phyloP scores from a whole-genome alignment of 2,113 vertebrate genomes.

The Cyphomyrus plagiostoma region DNA sequence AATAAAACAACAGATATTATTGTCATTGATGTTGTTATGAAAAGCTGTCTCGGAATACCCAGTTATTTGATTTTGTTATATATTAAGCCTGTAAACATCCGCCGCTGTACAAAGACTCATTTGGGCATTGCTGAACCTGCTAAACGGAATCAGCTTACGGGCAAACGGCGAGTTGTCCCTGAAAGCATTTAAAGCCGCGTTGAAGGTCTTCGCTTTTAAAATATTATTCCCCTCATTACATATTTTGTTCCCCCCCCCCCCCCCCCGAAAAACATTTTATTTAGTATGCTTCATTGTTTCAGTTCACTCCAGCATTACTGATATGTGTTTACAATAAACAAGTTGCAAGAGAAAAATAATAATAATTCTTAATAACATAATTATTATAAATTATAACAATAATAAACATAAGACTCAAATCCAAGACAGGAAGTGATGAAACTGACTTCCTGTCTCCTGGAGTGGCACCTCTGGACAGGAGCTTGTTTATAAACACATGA shows the following conservation, averaged over 20 bases:
- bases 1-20: background rate
- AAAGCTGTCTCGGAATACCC: background rate
- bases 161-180: background rate
- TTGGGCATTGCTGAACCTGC: background rate
- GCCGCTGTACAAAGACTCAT: background rate
- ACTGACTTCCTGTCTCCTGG: background rate
- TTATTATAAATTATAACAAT: background rate
- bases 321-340: background rate
- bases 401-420: background rate
- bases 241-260: background rate
- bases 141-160: background rate
- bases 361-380: background rate
- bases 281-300: background rate
- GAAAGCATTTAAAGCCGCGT: background rate
- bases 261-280: background rate
- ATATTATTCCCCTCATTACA: background rate
- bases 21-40: background rate
- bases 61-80: background rate
- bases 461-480: background rate
- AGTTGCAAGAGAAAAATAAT: background rate
- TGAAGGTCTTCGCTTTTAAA: background rate
- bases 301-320: background rate
- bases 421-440: background rate
- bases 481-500: background rate
- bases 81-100: slow-evolving; percentile 5